phyloP scores from a whole-genome alignment of 2,797 vertebrate genomes.

The Sebastes kiyomatsui region DNA sequence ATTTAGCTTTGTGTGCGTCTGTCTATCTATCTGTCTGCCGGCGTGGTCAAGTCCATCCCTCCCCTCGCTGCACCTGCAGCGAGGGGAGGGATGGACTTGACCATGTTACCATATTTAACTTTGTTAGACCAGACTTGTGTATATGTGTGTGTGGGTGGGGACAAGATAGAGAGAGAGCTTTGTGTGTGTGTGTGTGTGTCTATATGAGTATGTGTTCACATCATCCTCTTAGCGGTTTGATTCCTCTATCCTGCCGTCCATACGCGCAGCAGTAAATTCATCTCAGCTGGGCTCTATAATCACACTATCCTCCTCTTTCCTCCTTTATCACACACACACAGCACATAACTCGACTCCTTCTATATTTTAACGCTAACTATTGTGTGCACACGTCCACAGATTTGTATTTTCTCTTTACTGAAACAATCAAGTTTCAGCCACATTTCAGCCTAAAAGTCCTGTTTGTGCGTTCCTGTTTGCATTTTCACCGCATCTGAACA shows the following conservation, averaged over 20 bases:
- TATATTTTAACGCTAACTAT: not conserved
- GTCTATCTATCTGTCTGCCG: not conserved
- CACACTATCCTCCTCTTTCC: not conserved
- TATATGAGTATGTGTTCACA: not conserved
- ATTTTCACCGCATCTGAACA: not conserved
- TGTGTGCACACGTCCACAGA: not conserved
- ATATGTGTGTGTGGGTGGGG: not conserved
- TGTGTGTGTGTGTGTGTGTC: conserved; percentile 7
- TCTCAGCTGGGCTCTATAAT: conserved; percentile 36
- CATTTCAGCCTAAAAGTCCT: not conserved
- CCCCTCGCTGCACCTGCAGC: conserved; percentile 81
- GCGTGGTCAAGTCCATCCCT: conserved; percentile 41
- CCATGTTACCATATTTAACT: conserved; percentile 41
- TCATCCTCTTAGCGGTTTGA: conserved; percentile 42
- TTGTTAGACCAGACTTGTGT: not conserved
- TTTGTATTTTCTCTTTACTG: not conserved
- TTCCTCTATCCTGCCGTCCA: conserved; percentile 25
- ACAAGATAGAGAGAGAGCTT: not conserved
- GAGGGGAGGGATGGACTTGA: no score
- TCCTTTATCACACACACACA: conserved; percentile 25
- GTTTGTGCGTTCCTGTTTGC: not conserved
- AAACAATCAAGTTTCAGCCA: not conserved
- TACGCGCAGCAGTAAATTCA: conserved; percentile 18
- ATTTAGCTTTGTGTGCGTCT: not conserved
- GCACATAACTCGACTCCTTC: not conserved